A percentile compares a stretch with the other conserved stretches of the same genome.
Evolutionary conservation across 2,888 invertebrate genomes (phyloP).

Genomic region (Noctua pronuba): DNA sequence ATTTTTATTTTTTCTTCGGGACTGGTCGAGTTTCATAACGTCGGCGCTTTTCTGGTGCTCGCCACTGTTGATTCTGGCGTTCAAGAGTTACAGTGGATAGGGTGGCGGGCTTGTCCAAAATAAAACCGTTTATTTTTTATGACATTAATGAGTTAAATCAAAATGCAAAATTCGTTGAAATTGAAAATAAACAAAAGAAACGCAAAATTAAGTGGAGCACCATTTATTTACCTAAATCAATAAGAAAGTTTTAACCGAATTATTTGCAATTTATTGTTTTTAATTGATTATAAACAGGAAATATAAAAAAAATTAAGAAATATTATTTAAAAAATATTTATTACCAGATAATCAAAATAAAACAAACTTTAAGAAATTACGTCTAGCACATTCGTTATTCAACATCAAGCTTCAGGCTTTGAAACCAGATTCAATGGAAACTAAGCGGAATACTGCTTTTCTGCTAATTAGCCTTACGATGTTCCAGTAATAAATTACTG

Average conservation of each 20-base stretch:
- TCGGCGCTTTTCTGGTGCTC: background rate
- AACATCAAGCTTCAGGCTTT: background rate
- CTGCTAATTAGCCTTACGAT: conserved; percentile 44
- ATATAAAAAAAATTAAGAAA: background rate
- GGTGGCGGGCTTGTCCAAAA: background rate
- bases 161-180: background rate
- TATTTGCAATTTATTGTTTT: background rate
- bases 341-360: background rate
- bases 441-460: background rate
- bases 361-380: background rate
- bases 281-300: background rate
- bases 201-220: background rate
- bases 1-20: background rate
- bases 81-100: background rate
- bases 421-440: conserved; percentile 5
- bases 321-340: no score
- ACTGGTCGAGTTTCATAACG: background rate
- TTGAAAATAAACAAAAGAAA: background rate
- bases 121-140: no score
- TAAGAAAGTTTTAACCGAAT: background rate
- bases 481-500: conserved; percentile 32
- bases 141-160: no score
- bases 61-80: background rate
- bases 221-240: background rate
- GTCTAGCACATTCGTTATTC: no score